Conservation (phyloP, 2,888 invertebrate species). For the Tromatobia lineatoria region DNA sequence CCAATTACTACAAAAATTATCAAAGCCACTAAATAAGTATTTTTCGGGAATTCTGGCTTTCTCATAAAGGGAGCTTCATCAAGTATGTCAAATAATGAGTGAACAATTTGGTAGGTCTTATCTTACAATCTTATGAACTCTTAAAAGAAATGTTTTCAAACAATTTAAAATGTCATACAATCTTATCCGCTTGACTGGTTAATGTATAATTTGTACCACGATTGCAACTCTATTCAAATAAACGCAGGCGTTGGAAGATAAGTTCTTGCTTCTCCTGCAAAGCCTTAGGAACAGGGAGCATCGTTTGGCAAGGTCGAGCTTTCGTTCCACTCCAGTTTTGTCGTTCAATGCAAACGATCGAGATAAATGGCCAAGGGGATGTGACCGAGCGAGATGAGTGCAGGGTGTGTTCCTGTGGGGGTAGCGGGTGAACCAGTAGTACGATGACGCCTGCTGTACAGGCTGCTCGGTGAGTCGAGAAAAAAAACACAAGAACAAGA, state of each 20-base stretch:
- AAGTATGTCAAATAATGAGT: too few species aligned
- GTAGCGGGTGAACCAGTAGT: slow-evolving; percentile 41
- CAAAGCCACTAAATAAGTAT: too few species aligned
- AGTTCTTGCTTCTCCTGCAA: not conserved
- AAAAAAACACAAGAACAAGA: slow-evolving; percentile 52
- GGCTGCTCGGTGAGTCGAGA: slow-evolving; percentile 34
- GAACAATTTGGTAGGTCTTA: too few species aligned
- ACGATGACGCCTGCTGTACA: slow-evolving; percentile 38
- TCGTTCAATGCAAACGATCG: slow-evolving; percentile 82
- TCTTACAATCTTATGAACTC: too few species aligned
- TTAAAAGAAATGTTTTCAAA: too few species aligned
- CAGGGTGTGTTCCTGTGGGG: slow-evolving; percentile 65
- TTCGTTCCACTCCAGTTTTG: slow-evolving; percentile 32
- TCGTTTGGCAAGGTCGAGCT: slow-evolving; percentile 53
- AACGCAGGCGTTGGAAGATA: not conserved
- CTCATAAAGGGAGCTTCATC: too few species aligned
- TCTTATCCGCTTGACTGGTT: too few species aligned
- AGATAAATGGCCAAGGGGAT: slow-evolving; percentile 81
- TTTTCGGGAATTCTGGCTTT: too few species aligned
- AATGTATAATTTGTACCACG: too few species aligned
- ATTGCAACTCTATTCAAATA: not conserved
- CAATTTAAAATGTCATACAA: too few species aligned
- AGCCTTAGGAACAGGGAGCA: slow-evolving; percentile 26
- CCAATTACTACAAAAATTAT: too few species aligned
- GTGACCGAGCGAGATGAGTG: slow-evolving; percentile 72